These are phyloP conservation scores for Protaetia brevitarsis DNA, from an alignment of 1,140 invertebrate genomes.

Conservation along the genomic window DNA sequence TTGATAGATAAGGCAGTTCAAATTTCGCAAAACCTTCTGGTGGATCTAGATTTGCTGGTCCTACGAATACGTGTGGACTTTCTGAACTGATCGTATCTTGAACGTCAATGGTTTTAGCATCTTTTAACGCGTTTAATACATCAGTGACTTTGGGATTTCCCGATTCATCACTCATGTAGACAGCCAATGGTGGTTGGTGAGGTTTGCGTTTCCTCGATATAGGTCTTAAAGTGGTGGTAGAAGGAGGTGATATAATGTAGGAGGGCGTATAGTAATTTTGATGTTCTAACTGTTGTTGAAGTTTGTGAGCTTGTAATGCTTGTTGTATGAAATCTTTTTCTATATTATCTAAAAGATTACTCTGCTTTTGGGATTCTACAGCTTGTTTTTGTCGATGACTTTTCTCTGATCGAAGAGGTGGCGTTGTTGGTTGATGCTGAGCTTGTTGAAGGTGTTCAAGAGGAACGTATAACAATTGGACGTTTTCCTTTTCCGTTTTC, in stretches of 20 bases:
- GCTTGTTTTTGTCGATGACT: not conserved
- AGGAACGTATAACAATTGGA: not conserved
- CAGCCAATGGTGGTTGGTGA: slow-evolving; percentile 76
- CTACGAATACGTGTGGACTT: slow-evolving; percentile 73
- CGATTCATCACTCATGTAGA: slow-evolving; percentile 62
- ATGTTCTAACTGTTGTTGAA: slow-evolving; percentile 10
- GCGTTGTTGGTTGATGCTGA: not conserved
- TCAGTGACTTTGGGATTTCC: slow-evolving; percentile 58
- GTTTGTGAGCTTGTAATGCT: slow-evolving; percentile 4
- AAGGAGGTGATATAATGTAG: not conserved
- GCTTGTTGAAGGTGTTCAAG: not conserved
- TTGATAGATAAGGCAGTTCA: slow-evolving; percentile 76
- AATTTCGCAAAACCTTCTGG: slow-evolving; percentile 74
- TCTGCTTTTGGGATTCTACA: not conserved
- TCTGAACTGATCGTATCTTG: slow-evolving; percentile 65
- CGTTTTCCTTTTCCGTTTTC: slow-evolving; percentile 1
- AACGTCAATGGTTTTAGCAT: slow-evolving; percentile 70
- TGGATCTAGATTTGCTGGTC: slow-evolving; percentile 67
- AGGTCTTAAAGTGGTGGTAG: slow-evolving; percentile 52
- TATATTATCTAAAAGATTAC: not conserved
- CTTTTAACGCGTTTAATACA: slow-evolving; percentile 65
- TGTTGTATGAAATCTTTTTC: slow-evolving; percentile 9
- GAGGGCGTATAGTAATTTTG: not conserved
- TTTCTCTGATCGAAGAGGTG: not conserved
- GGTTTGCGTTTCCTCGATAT: slow-evolving; percentile 61